Evolutionary conservation across 2,888 invertebrate genomes (phyloP).

Genomic region (Pimpla rufipes): DNA sequence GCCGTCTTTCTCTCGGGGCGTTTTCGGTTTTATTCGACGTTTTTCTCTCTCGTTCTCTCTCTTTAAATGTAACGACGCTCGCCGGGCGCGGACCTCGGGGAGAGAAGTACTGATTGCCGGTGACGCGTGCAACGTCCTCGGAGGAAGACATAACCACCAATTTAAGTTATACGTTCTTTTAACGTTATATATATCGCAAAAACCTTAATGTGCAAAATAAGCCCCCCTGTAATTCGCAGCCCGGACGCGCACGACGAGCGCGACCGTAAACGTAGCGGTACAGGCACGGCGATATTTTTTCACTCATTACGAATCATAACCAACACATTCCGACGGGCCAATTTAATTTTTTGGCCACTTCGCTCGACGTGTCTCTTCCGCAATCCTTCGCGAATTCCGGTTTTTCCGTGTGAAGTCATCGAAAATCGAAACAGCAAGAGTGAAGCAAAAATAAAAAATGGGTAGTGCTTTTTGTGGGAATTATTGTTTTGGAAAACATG

Average conservation of each 20-base stretch:
- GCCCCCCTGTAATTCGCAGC: not conserved
- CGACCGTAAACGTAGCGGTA: conserved; percentile 7
- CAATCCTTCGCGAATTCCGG: not conserved
- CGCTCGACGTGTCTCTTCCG: not conserved
- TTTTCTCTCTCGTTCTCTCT: conserved; percentile 28
- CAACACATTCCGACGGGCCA: not conserved
- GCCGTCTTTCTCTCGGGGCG: conserved; percentile 41
- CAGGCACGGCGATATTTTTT: not conserved
- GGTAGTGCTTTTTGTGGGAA: too few species aligned
- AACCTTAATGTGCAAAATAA: conserved; percentile 1
- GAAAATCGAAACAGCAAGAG: too few species aligned
- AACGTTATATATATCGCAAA: conserved; percentile 3
- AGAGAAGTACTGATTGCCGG: conserved; percentile 23
- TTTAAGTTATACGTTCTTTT: conserved; percentile 2
- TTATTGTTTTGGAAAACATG: too few species aligned
- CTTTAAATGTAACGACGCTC: conserved; percentile 34
- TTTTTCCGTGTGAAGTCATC: not conserved
- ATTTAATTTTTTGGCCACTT: not conserved
- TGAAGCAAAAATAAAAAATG: too few species aligned
- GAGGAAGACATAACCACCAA: conserved; percentile 13
- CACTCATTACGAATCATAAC: not conserved
- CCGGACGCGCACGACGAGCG: not conserved
- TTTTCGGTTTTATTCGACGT: conserved; percentile 30
- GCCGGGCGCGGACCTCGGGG: not conserved
- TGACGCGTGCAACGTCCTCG: conserved; percentile 11